Evolutionary conservation across 2,888 invertebrate genomes (phyloP).

Genomic region (Phortica okadai): DNA sequence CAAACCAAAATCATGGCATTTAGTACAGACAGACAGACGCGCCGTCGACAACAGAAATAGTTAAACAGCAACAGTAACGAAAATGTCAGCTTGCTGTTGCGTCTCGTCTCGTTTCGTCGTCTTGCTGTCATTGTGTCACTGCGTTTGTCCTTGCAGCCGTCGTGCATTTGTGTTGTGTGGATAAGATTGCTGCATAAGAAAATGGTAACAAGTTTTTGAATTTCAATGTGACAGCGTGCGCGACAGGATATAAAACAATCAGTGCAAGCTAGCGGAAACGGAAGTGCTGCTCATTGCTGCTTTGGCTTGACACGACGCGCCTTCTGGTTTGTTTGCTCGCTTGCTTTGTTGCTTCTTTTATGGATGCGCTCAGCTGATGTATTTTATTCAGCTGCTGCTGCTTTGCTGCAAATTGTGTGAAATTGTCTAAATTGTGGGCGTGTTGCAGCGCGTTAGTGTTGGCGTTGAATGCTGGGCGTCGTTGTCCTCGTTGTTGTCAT

Average conservation of each 20-base stretch:
- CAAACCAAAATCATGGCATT: neutral
- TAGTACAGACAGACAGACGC: neutral
- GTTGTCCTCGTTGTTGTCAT: neutral
- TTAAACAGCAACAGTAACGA: neutral
- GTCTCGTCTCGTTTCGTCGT: neutral
- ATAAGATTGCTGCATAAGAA: slow-evolving; percentile 53
- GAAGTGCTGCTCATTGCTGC: slow-evolving; percentile 57
- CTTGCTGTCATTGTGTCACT: slow-evolving; percentile 6
- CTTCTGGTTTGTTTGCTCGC: neutral
- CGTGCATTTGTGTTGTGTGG: neutral
- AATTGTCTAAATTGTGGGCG: slow-evolving; percentile 64
- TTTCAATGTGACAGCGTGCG: slow-evolving; percentile 60
- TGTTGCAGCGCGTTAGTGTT: slow-evolving; percentile 33
- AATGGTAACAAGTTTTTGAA: slow-evolving; percentile 68
- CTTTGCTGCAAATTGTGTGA: slow-evolving; percentile 41
- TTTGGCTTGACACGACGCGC: slow-evolving; percentile 14
- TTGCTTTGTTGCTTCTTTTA: slow-evolving; percentile 12
- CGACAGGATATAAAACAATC: slow-evolving; percentile 74
- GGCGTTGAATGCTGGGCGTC: neutral
- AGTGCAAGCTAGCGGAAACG: slow-evolving; percentile 74
- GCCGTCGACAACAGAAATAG: neutral
- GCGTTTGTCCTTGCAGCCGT: slow-evolving; percentile 4
- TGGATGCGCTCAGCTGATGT: slow-evolving; percentile 2
- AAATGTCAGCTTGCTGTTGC: slow-evolving; percentile 21
- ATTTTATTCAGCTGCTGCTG: slow-evolving; percentile 16